phyloP scores from a whole-genome alignment of 2,888 invertebrate species.

The Poecilus cupreus region DNA sequence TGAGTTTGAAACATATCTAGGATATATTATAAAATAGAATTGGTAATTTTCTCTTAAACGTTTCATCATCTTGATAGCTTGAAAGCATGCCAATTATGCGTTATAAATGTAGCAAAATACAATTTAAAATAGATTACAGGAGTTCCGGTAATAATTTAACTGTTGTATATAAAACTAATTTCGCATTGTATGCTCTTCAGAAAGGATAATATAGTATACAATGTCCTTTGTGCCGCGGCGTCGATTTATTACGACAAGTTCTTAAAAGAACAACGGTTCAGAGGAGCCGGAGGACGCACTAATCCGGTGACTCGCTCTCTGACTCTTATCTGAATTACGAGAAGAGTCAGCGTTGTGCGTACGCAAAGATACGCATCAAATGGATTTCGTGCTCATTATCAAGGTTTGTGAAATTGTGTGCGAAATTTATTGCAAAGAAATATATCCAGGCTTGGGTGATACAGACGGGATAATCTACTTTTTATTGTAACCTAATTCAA shows the following conservation, averaged over 20 bases:
- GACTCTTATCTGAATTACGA: neutral
- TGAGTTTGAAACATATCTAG: too few relatives aligned
- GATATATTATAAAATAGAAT: too few relatives aligned
- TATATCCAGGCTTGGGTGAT: neutral
- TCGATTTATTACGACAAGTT: constrained; percentile 51
- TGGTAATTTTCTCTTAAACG: too few relatives aligned
- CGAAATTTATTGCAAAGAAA: neutral
- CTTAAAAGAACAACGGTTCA: constrained; percentile 44
- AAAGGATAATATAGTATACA: constrained; percentile 6
- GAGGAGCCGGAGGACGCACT: constrained; percentile 3
- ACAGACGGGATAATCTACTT: too few relatives aligned
- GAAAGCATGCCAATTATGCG: too few relatives aligned
- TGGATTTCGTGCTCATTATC: neutral
- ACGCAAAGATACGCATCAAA: neutral
- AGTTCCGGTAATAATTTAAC: too few relatives aligned
- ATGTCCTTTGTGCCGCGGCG: constrained; percentile 30
- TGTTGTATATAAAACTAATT: neutral
- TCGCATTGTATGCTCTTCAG: neutral
- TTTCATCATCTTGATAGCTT: too few relatives aligned
- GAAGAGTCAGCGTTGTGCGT: neutral
- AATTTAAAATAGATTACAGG: neutral
- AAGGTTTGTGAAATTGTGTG: neutral
- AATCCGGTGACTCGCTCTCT: constrained; percentile 11
- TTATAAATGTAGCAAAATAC: too few relatives aligned
- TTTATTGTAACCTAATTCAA: too few relatives aligned